These are phyloP conservation scores for Drosophila algonquin DNA, from an alignment of 2,888 invertebrate species.

Conservation along the genomic window DNA sequence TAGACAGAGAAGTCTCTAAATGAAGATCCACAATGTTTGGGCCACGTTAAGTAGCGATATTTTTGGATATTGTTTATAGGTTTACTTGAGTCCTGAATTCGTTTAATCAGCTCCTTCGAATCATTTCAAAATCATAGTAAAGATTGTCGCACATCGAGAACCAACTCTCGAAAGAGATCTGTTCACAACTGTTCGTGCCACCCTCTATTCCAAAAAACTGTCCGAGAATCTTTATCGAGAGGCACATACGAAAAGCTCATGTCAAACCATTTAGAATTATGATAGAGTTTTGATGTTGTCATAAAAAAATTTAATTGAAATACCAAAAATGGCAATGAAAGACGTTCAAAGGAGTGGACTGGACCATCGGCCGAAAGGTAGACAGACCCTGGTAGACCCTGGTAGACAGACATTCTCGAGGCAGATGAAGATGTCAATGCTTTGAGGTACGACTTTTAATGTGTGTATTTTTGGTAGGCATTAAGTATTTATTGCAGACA, in stretches of 20 bases:
- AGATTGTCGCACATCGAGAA: too few relatives aligned
- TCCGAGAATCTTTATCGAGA: conserved; percentile 43
- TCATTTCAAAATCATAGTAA: too few relatives aligned
- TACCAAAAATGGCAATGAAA: conserved; percentile 81
- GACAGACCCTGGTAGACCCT: background rate
- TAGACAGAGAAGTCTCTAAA: conserved; percentile 2
- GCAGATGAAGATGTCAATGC: conserved; percentile 47
- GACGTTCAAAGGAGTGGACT: conserved; percentile 28
- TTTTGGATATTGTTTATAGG: background rate
- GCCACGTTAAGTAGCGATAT: background rate
- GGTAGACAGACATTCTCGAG: conserved; percentile 1
- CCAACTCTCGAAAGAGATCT: too few relatives aligned
- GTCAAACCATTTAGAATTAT: conserved; percentile 78
- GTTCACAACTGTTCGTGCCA: conserved; percentile 8
- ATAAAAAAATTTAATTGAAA: conserved; percentile 83
- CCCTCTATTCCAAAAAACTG: conserved; percentile 54
- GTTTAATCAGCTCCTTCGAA: too few relatives aligned
- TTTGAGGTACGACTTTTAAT: conserved; percentile 64
- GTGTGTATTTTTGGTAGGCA: conserved; percentile 73
- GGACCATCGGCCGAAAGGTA: conserved; percentile 9
- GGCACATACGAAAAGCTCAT: conserved; percentile 58
- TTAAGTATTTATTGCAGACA: conserved; percentile 77
- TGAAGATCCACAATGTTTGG: background rate
- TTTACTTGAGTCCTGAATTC: background rate
- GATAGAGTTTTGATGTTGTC: conserved; percentile 82